Conservation (phyloP, 2,888 invertebrate species). For the Phaonia tiefii region DNA sequence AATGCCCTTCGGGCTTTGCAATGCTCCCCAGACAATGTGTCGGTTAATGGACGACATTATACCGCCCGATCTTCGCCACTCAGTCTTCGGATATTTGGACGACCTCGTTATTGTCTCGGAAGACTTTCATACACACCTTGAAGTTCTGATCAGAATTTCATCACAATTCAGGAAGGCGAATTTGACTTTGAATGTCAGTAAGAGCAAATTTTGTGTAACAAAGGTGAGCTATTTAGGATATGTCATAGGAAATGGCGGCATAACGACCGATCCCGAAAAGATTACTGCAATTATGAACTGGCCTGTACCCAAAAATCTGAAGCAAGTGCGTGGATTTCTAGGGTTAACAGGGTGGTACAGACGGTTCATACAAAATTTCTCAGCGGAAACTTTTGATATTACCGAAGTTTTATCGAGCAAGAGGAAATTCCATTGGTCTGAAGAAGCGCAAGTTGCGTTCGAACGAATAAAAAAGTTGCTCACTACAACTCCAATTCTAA, state of each 20-base stretch:
- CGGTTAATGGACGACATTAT: constrained; percentile 54
- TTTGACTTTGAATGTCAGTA: background rate
- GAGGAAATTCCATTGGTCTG: background rate
- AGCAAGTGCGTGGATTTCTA: constrained; percentile 16
- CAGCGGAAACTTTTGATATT: background rate
- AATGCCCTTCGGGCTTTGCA: constrained; percentile 57
- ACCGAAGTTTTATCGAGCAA: background rate
- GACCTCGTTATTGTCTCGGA: constrained; percentile 47
- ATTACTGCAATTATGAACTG: background rate
- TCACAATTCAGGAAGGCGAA: background rate
- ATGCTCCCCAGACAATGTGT: constrained; percentile 49
- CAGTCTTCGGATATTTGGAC: constrained; percentile 49
- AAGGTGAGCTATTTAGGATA: constrained; percentile 44
- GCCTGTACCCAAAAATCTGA: constrained; percentile 17
- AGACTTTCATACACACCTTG: constrained; percentile 36
- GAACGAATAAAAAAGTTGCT: background rate
- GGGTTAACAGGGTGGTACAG: constrained; percentile 19
- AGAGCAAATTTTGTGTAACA: background rate
- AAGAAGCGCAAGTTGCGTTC: background rate
- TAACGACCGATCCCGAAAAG: constrained; percentile 15
- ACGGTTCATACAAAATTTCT: background rate
- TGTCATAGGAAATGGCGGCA: constrained; percentile 49
- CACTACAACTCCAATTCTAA: background rate
- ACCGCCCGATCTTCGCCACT: constrained; percentile 46
- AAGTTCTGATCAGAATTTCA: constrained; percentile 4